Evolutionary conservation across 2,797 vertebrate species (phyloP).

Genomic region (Enteromius thamalakanensis): DNA sequence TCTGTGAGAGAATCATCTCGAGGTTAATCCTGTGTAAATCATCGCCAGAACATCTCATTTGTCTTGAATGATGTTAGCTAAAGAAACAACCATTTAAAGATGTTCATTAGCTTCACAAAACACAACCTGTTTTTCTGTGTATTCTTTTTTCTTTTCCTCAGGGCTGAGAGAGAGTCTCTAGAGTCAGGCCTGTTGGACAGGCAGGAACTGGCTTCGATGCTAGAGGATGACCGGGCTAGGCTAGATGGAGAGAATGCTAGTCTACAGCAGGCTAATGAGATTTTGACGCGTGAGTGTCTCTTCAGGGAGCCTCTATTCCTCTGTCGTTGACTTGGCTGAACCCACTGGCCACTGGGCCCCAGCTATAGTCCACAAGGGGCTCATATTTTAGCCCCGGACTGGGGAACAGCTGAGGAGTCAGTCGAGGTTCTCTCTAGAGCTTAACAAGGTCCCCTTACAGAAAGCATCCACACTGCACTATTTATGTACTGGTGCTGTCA

Average conservation of each 20-base stretch:
- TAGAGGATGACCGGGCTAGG: constrained; percentile 75
- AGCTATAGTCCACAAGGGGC: constrained; percentile 71
- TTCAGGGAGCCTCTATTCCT: constrained; percentile 52
- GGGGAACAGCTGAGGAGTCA: constrained; percentile 72
- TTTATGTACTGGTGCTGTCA: constrained; percentile 55
- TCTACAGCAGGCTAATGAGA: constrained; percentile 73
- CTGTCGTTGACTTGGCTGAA: constrained; percentile 64
- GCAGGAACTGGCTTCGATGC: constrained; percentile 74
- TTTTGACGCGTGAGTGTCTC: constrained; percentile 82
- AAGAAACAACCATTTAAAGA: constrained; percentile 18
- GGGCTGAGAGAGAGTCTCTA: constrained; percentile 79
- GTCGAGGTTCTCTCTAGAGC: constrained; percentile 67
- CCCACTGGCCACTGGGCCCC: constrained; percentile 66
- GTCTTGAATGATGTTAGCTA: constrained; percentile 25
- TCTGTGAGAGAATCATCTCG: constrained; percentile 32
- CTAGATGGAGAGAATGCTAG: constrained; percentile 74
- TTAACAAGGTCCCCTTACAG: constrained; percentile 65
- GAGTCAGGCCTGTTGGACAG: constrained; percentile 78
- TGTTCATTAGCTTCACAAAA: constrained; percentile 23
- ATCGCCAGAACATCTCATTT: constrained; percentile 11
- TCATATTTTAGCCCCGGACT: constrained; percentile 76
- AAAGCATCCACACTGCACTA: constrained; percentile 51
- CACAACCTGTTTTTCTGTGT: constrained; percentile 27
- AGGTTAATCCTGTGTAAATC: constrained; percentile 35
- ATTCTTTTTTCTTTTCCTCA: constrained; percentile 58